Evolutionary conservation across 2,888 invertebrate genomes (phyloP).

Genomic region (Eupeodes latifasciatus): DNA sequence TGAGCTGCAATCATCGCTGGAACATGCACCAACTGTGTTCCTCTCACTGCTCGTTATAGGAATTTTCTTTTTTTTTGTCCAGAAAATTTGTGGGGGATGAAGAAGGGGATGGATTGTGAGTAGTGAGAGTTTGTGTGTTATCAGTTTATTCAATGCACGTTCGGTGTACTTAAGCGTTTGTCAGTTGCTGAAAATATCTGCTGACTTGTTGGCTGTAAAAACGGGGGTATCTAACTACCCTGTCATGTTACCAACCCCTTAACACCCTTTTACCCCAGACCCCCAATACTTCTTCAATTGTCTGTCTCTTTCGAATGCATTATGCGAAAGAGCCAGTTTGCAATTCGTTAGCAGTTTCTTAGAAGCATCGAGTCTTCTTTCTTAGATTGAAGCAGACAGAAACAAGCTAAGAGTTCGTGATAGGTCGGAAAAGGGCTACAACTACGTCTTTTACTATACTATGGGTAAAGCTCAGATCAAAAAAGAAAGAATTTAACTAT

Average conservation of each 20-base stretch:
- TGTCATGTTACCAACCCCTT: not conserved
- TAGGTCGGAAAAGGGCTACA: constrained; percentile 36
- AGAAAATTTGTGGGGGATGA: not conserved
- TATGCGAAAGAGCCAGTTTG: constrained; percentile 60
- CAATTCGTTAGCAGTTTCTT: constrained; percentile 62
- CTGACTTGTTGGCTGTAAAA: constrained; percentile 55
- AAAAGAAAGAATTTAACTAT: not conserved
- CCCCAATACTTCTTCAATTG: not conserved
- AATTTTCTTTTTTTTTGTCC: not conserved
- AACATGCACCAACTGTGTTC: constrained; percentile 69
- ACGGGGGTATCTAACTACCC: not conserved
- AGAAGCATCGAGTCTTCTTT: not conserved
- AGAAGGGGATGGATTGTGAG: not conserved
- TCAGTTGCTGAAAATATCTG: constrained; percentile 68
- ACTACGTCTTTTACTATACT: not conserved
- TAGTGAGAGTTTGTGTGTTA: constrained; percentile 49
- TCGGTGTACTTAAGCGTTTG: constrained; percentile 73
- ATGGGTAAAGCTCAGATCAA: constrained; percentile 3
- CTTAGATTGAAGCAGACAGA: constrained; percentile 57
- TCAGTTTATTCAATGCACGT: constrained; percentile 73
- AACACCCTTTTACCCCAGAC: no score
- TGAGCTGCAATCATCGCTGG: constrained; percentile 65
- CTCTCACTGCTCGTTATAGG: constrained; percentile 51
- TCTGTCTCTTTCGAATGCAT: constrained; percentile 55
- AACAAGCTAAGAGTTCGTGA: constrained; percentile 65